Base-by-base conservation (phyloP, 1,140 invertebrate species). In the Conus betulinus region DNA sequence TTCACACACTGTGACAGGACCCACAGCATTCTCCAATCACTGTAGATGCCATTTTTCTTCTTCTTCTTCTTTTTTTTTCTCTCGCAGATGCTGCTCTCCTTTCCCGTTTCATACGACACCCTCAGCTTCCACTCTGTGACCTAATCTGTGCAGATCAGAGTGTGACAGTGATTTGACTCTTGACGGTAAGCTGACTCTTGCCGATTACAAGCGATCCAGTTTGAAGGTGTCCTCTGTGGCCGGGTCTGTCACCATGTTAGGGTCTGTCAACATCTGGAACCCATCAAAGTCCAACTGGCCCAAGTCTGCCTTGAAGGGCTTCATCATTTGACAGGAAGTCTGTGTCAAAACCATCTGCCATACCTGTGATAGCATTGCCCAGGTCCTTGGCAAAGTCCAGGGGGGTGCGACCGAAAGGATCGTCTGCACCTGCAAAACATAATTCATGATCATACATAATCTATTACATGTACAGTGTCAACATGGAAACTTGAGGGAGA, bases 211-310 rank as follows among this genome's bases (percentile, higher is more conserved):
- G 74, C 95, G 92, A 95, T 99, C 98, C 93, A 98, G 96, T 90
- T 98, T 97, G 96, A 98, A 98, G 91, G 97, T 97, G 94, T 98
- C 98, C 95, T 99, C 98, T 71, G 97, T 97, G 84, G 97, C 96
- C 67, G 97, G 97, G 95, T 98, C 98, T 51, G 98, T 97, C 94
- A 98, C 97, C 92, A 98, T 97, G 92, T 97, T 97, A 67, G 97
- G 96, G 94, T 98, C 98, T 78, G 97, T 97, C 90, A 99, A 96
- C 96, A 99, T 97, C 95, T 98, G 97, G 84, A 98, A 95, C 88
- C 97, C 98, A 93, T 98, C 97, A 83, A 98, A 96, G 96, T 98
- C 97, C 88, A 97, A 96, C 25, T 97, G 96, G 92, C 97, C 97
- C 84, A 98, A 96, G 87, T 97, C 97, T 91, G 97, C 97, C 92